Conservation (phyloP, 1,140 invertebrate genomes). For the Epicauta chinensis region DNA sequence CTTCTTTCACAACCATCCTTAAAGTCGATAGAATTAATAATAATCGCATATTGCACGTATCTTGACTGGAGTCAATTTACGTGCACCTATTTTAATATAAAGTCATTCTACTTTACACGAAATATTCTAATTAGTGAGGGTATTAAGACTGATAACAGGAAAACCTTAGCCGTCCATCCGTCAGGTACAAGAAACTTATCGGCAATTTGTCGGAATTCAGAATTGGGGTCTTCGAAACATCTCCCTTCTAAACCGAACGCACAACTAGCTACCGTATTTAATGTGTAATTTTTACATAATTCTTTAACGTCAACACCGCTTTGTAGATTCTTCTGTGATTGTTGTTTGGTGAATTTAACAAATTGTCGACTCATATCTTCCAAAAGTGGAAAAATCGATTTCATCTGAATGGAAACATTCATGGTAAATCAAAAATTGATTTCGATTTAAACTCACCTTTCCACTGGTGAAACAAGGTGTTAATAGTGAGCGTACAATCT, state of each 20-base stretch:
- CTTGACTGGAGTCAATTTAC: no score
- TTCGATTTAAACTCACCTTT: slow-evolving; percentile 37
- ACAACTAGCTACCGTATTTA: slow-evolving; percentile 18
- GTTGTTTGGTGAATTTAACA: slow-evolving; percentile 16
- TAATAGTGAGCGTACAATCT: slow-evolving; percentile 36
- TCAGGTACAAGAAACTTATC: slow-evolving; percentile 2
- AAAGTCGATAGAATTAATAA: slow-evolving; percentile 18
- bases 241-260: slow-evolving; percentile 21
- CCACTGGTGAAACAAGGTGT: slow-evolving; percentile 41
- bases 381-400: slow-evolving; percentile 33
- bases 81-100: no score
- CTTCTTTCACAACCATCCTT: slow-evolving; percentile 17
- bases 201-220: slow-evolving; percentile 12
- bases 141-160: background rate
- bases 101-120: background rate
- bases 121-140: slow-evolving; percentile 3
- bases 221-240: slow-evolving; percentile 14
- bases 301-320: slow-evolving; percentile 10
- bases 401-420: slow-evolving; percentile 20
- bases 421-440: background rate
- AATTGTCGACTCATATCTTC: slow-evolving; percentile 19
- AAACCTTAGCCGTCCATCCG: background rate
- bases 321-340: background rate
- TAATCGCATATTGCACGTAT: no score
- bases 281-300: slow-evolving; percentile 11